phyloP scores from a whole-genome alignment of 2,888 invertebrate species.

The Agonopterix subpropinquella region DNA sequence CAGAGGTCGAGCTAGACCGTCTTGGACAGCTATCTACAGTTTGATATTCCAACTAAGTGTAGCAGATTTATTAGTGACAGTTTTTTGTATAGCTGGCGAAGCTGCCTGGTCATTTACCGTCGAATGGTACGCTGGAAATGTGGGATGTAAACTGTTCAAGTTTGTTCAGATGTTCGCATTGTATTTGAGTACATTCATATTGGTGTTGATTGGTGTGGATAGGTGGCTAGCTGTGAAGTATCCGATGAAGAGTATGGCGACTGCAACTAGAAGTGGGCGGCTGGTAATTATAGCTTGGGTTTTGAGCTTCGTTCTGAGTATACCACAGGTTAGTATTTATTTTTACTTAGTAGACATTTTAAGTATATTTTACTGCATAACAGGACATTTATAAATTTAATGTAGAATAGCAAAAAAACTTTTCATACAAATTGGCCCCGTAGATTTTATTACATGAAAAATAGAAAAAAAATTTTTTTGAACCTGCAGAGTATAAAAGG shows the following conservation, averaged over 20 bases:
- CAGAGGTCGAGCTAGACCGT: slow-evolving; percentile 74
- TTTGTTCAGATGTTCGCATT: slow-evolving; percentile 88
- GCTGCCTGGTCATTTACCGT: slow-evolving; percentile 88
- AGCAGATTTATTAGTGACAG: slow-evolving; percentile 87
- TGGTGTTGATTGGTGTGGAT: slow-evolving; percentile 89
- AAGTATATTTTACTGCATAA: too few species aligned
- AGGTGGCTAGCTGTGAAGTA: slow-evolving; percentile 88
- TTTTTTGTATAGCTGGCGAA: slow-evolving; percentile 88
- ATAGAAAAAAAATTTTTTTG: too few species aligned
- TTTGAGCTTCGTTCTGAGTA: slow-evolving; percentile 82
- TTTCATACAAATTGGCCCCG: too few species aligned
- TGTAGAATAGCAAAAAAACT: too few species aligned
- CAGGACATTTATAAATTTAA: too few species aligned
- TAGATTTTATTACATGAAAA: too few species aligned
- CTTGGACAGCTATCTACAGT: slow-evolving; percentile 83
- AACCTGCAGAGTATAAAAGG: too few species aligned
- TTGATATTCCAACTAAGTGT: slow-evolving; percentile 88
- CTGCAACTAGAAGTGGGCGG: slow-evolving; percentile 80
- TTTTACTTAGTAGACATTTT: too few species aligned
- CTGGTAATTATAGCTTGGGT: slow-evolving; percentile 83
- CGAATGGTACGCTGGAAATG: slow-evolving; percentile 86
- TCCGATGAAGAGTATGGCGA: slow-evolving; percentile 82
- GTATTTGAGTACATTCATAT: slow-evolving; percentile 87
- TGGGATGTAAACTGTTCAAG: slow-evolving; percentile 87
- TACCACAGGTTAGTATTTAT: slow-evolving; percentile 82